These are phyloP conservation scores for Margaritifera margaritifera DNA, from an alignment of 2,888 invertebrate species.

Conservation along the genomic window DNA sequence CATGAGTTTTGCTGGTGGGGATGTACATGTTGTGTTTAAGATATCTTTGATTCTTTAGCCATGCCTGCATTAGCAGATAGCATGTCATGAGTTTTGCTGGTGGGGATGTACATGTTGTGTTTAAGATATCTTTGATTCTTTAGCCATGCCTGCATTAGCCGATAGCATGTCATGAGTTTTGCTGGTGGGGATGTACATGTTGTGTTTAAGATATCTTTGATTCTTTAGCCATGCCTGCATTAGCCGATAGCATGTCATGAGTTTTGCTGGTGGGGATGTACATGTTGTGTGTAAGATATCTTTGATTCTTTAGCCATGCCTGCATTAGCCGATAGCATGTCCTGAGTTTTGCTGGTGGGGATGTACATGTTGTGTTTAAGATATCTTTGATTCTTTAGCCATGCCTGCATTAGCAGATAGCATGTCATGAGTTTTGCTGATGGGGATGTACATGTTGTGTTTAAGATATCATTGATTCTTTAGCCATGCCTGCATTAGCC, in stretches of 20 bases:
- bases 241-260: too few relatives aligned
- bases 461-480: not conserved
- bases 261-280: not conserved
- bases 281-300: not conserved
- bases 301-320: not conserved
- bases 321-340: too few relatives aligned
- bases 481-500: too few relatives aligned
- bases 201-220: not conserved
- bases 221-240: not conserved
- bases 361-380: not conserved
- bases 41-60: not conserved
- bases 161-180: too few relatives aligned
- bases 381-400: not conserved
- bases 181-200: not conserved
- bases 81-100: too few relatives aligned
- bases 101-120: not conserved
- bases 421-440: too few relatives aligned
- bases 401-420: too few relatives aligned
- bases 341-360: too few relatives aligned
- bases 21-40: not conserved
- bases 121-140: not conserved
- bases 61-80: too few relatives aligned
- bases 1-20: too few relatives aligned
- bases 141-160: too few relatives aligned
- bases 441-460: not conserved